Evolutionary conservation across 2,113 vertebrate species (phyloP).

Genomic region (Collichthys lucidus): DNA sequence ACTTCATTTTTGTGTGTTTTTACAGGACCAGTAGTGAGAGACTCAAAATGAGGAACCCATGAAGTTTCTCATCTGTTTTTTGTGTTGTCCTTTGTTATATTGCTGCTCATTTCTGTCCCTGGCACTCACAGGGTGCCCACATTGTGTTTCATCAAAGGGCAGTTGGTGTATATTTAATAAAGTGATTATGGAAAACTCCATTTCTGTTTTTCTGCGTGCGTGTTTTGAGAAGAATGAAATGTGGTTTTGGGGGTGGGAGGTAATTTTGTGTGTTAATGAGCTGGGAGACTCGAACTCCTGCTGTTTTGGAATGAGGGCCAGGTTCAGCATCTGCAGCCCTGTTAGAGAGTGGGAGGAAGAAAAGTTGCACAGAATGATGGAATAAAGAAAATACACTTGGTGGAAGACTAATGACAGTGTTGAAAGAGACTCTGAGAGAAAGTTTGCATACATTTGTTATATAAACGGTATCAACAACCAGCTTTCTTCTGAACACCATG

Average conservation of each 20-base stretch:
- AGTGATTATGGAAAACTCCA: conserved; percentile 46
- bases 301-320: conserved; percentile 84
- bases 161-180: conserved; percentile 76
- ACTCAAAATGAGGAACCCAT: conserved; percentile 24
- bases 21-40: conserved; percentile 74
- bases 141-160: conserved; percentile 44
- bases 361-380: conserved; percentile 60
- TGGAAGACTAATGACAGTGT: conserved; percentile 27
- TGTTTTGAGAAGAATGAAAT: conserved; percentile 69
- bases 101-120: conserved; percentile 35
- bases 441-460: neutral
- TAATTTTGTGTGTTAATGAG: conserved; percentile 82
- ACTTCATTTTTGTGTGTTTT: conserved; percentile 44
- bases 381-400: conserved; percentile 44
- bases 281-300: conserved; percentile 79
- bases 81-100: conserved; percentile 28
- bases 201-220: conserved; percentile 50
- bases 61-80: conserved; percentile 37
- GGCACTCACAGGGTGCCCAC: conserved; percentile 18
- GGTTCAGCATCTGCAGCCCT: conserved; percentile 82
- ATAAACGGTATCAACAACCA: neutral
- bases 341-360: conserved; percentile 70
- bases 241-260: conserved; percentile 72
- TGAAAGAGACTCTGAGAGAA: conserved; percentile 14
- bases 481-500: neutral